phyloP scores from a whole-genome alignment of 2,797 vertebrate genomes.

The Brotula barbata region DNA sequence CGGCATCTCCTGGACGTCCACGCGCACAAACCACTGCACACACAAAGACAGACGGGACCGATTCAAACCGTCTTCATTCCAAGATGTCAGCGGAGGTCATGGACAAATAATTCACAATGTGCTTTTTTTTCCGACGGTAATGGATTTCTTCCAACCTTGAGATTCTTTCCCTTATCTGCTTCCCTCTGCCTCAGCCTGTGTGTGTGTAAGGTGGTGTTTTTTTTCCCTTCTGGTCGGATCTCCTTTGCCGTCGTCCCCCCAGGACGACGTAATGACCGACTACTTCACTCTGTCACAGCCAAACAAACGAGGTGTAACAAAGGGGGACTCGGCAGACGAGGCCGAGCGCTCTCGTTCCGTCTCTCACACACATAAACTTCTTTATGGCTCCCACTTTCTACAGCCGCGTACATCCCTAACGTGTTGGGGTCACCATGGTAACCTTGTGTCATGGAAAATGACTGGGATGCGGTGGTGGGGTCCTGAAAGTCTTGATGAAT shows the following conservation, averaged over 20 bases:
- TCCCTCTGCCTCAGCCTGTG: not conserved
- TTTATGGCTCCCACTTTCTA: slow-evolving; percentile 55
- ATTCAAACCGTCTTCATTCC: slow-evolving; percentile 17
- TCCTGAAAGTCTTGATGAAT: slow-evolving; percentile 65
- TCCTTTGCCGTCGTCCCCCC: slow-evolving; percentile 52
- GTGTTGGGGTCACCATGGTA: slow-evolving; percentile 67
- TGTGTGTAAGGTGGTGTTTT: slow-evolving; percentile 4
- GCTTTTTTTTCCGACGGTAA: slow-evolving; percentile 14
- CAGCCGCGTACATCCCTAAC: slow-evolving; percentile 44
- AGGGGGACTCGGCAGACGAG: too few relatives aligned
- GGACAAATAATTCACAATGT: slow-evolving; percentile 28
- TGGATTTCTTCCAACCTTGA: slow-evolving; percentile 47
- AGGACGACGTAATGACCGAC: slow-evolving; percentile 60
- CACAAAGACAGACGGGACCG: slow-evolving; percentile 16
- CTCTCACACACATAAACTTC: slow-evolving; percentile 31
- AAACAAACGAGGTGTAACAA: too few relatives aligned
- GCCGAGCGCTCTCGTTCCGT: slow-evolving; percentile 44
- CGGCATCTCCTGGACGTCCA: slow-evolving; percentile 1
- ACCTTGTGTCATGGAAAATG: slow-evolving; percentile 55
- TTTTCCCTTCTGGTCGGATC: slow-evolving; percentile 31
- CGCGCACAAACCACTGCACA: slow-evolving; percentile 5
- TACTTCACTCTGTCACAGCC: too few relatives aligned
- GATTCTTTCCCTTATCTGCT: slow-evolving; percentile 18
- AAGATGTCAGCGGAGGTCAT: slow-evolving; percentile 27
- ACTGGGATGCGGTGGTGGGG: slow-evolving; percentile 49